phyloP scores from a whole-genome alignment of 2,888 invertebrate genomes.

The Blastobasis lacticolella region DNA sequence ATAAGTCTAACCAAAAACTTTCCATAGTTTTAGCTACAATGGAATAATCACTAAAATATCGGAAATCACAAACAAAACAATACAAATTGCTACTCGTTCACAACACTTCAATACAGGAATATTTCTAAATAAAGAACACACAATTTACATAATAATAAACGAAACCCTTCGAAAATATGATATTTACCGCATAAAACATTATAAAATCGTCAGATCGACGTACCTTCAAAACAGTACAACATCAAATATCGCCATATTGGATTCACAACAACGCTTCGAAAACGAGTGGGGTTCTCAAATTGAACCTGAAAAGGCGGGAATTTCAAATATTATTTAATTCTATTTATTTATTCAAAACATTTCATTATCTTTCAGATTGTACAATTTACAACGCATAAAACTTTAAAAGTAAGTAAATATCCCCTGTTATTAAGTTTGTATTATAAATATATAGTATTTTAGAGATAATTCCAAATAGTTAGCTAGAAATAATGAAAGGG shows the following conservation, averaged over 20 bases:
- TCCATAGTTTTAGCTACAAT: slow-evolving; percentile 45
- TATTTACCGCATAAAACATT: slow-evolving; percentile 66
- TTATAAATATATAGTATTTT: too few relatives aligned
- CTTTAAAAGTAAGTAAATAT: too few relatives aligned
- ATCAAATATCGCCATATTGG: slow-evolving; percentile 80
- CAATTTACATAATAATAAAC: slow-evolving; percentile 25
- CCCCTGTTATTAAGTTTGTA: too few relatives aligned
- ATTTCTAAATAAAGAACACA: slow-evolving; percentile 27
- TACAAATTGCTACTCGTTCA: slow-evolving; percentile 59
- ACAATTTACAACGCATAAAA: too few relatives aligned
- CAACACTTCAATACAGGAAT: slow-evolving; percentile 32
- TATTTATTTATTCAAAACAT: too few relatives aligned
- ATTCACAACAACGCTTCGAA: slow-evolving; percentile 82
- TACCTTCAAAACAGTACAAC: slow-evolving; percentile 74
- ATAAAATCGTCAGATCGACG: slow-evolving; percentile 73
- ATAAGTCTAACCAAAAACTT: slow-evolving; percentile 28
- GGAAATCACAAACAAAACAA: slow-evolving; percentile 74
- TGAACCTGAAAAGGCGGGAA: slow-evolving; percentile 41
- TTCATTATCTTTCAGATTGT: too few relatives aligned
- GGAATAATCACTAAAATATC: slow-evolving; percentile 59
- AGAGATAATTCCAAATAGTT: too few relatives aligned
- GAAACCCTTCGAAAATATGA: slow-evolving; percentile 40
- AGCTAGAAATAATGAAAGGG: too few relatives aligned
- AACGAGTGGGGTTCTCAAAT: slow-evolving; percentile 68
- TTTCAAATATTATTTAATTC: slow-evolving; percentile 28